These are phyloP conservation scores for Chrysochloris asiatica DNA, from an alignment of 2,113 vertebrate genomes.

Conservation along the genomic window DNA sequence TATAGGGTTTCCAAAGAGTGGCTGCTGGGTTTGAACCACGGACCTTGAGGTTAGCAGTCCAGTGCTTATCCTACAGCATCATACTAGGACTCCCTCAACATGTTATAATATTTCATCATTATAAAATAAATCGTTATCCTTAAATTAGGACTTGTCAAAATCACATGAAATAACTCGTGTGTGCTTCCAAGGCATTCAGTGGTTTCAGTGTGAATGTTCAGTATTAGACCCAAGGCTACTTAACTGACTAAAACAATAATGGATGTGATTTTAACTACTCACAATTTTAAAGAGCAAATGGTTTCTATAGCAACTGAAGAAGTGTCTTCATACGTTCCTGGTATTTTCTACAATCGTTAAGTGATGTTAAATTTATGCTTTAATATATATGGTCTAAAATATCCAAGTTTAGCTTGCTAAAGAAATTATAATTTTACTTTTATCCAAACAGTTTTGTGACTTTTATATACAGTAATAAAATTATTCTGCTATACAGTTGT, in stretches of 20 bases:
- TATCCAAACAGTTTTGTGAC: slow-evolving; percentile 56
- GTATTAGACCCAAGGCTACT: background rate
- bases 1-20: no score
- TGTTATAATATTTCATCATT: background rate
- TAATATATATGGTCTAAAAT: slow-evolving; percentile 69
- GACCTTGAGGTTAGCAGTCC: no score
- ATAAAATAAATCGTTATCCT: slow-evolving; percentile 37
- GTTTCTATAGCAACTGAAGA: slow-evolving; percentile 73
- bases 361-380: slow-evolving; percentile 75
- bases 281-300: slow-evolving; percentile 62
- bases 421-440: slow-evolving; percentile 63
- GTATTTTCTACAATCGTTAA: slow-evolving; percentile 66
- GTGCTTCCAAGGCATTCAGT: background rate
- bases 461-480: slow-evolving; percentile 62
- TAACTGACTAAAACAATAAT: slow-evolving; percentile 67
- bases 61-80: no score
- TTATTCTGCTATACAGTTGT: slow-evolving; percentile 13
- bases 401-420: slow-evolving; percentile 53
- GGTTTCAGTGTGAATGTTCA: background rate
- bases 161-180: background rate
- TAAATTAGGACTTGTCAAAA: slow-evolving; percentile 24
- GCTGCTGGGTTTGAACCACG: no score
- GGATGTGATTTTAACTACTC: slow-evolving; percentile 62
- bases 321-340: slow-evolving; percentile 45
- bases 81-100: background rate